These are phyloP conservation scores for Zophobas morio DNA, from an alignment of 1,140 invertebrate species.

Conservation along the genomic window DNA sequence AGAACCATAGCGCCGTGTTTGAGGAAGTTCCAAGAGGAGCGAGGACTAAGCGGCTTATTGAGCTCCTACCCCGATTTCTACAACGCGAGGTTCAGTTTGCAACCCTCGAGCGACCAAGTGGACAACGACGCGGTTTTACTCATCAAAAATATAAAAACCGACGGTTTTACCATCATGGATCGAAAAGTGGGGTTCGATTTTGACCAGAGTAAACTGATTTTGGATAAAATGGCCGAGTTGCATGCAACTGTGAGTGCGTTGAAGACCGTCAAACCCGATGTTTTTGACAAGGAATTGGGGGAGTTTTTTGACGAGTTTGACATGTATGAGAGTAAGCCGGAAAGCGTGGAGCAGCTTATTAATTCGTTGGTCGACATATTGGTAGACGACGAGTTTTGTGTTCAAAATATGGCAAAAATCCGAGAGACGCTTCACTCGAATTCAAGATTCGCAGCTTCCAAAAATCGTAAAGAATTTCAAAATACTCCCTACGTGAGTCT, in stretches of 20 bases:
- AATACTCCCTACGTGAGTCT: conserved; percentile 68
- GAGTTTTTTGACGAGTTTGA: conserved; percentile 22
- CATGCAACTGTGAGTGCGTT: conserved; percentile 4
- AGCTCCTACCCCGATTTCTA: conserved; percentile 58
- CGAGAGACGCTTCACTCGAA: not conserved
- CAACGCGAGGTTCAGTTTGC: conserved; percentile 59
- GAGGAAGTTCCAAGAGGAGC: conserved; percentile 56
- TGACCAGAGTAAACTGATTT: conserved; percentile 4
- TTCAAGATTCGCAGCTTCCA: not conserved
- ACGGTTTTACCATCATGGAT: conserved; percentile 53
- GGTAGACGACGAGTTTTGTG: not conserved
- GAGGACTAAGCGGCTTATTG: conserved; percentile 48
- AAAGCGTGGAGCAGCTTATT: not conserved
- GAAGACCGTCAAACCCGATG: not conserved
- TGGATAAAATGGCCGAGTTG: conserved; percentile 8
- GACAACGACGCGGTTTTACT: conserved; percentile 64
- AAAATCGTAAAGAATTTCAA: conserved; percentile 2
- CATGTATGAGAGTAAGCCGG: not conserved
- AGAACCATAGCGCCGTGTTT: conserved; percentile 56
- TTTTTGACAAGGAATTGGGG: conserved; percentile 5
- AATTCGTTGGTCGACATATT: not conserved
- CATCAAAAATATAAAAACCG: conserved; percentile 66
- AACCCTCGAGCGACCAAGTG: conserved; percentile 51
- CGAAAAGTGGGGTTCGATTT: conserved; percentile 10
- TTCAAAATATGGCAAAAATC: conserved; percentile 1